A percentile compares a stretch with the other conserved stretches of the same genome.
These are phyloP conservation scores for Apis cerana DNA, from an alignment of 1,140 invertebrate genomes.

Conservation along the genomic window DNA sequence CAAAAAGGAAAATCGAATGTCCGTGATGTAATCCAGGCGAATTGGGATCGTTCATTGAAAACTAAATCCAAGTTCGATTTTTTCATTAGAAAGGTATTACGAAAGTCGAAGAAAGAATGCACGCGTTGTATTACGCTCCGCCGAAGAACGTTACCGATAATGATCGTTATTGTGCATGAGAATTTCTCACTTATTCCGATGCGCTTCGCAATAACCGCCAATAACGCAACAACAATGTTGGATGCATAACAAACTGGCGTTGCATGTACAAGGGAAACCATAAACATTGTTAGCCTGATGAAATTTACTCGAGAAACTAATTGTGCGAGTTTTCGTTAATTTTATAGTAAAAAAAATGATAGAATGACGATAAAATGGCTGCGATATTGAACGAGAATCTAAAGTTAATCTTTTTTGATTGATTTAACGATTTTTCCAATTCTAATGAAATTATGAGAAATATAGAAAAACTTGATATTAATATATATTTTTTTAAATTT, in stretches of 20 bases:
- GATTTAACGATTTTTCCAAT: too few relatives aligned
- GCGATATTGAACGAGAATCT: neutral
- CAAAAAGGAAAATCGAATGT: neutral
- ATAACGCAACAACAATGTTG: constrained; percentile 57
- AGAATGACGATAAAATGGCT: neutral
- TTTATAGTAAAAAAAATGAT: neutral
- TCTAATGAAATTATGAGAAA: too few relatives aligned
- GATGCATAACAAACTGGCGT: constrained; percentile 47
- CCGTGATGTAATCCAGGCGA: neutral
- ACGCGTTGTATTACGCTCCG: constrained; percentile 31
- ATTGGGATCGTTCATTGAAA: neutral
- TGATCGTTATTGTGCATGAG: constrained; percentile 46
- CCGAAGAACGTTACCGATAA: constrained; percentile 45
- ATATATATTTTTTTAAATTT: neutral
- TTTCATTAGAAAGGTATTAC: constrained; percentile 16
- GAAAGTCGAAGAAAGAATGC: constrained; percentile 29
- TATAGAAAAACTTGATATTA: neutral
- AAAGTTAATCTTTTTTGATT: too few relatives aligned
- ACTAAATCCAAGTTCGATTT: constrained; percentile 1
- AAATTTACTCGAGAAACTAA: constrained; percentile 5
- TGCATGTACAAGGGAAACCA: constrained; percentile 48
- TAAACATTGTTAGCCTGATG: constrained; percentile 46
- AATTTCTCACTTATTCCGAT: constrained; percentile 41
- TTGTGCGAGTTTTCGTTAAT: neutral
- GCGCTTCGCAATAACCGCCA: constrained; percentile 49